Base-by-base conservation (phyloP, 2,113 vertebrate species). In the Seriola dumerili region DNA sequence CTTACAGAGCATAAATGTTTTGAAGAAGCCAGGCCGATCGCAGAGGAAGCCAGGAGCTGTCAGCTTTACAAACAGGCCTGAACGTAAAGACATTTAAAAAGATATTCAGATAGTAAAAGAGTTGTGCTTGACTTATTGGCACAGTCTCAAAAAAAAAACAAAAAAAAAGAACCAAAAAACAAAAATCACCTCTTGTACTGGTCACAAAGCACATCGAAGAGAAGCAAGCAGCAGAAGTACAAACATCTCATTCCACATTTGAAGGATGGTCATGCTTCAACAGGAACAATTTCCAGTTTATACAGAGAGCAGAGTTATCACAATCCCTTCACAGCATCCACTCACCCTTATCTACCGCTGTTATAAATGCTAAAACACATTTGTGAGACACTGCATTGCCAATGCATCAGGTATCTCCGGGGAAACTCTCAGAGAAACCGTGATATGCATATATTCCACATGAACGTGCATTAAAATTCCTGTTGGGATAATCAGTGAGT, bases 311-410 rank as follows among this genome's bases (percentile, higher is more conserved):
- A 54, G 67, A 81, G 50, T 52, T 3, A 14, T 83, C 54, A 21
- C 64, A 62, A 46, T 81, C 87, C 67, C 76, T 85, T 88, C 84
- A 89, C 85, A 76, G 85, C 86, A 88, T 71, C 85, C 83, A 32
- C 83, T 82, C 78, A 62, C 55, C 29, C 23, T 12, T 44, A 13
- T 42, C 66, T 44, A 55, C 54, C 36, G 44, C 29, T 58, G 19
- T 62, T 73, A 68, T 59, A 94, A 94, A 94, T 93, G 93, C 92
- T 94, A 93, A 90, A 94, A 94, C 93, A 94, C 93, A 94, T 94
- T 94, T 90, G 81, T 66, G 84, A 91, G 78, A 89, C 88, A 62
- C 82, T 19, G 67, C 79, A 76, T 48, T 71, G 76, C 85, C 58
- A 42, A 88, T 50, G 81, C 88, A 76, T 11, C 1, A 55, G 3